These are phyloP conservation scores for Sebastes iracundus DNA, from an alignment of 2,797 vertebrate genomes.

Conservation along the genomic window DNA sequence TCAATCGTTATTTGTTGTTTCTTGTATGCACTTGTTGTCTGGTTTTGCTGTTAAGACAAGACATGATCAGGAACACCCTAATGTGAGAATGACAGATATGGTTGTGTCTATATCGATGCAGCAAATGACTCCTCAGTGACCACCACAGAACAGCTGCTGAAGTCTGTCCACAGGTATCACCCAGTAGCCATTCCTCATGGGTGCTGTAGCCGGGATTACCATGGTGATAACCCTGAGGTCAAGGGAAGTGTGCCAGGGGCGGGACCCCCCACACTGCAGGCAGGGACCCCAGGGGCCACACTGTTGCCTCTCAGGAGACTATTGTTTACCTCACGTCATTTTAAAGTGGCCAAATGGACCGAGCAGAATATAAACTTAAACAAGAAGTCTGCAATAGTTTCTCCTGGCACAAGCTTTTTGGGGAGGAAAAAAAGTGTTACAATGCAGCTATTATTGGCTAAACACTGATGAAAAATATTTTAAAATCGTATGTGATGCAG, in stretches of 20 bases:
- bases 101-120: background rate
- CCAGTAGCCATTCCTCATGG: constrained; percentile 67
- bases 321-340: constrained; percentile 62
- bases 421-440: background rate
- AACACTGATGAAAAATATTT: background rate
- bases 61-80: background rate
- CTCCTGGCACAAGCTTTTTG: background rate
- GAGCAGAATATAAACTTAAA: constrained; percentile 17
- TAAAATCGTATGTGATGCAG: background rate
- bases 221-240: constrained; percentile 82
- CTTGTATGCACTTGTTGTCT: background rate
- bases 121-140: constrained; percentile 2
- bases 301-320: constrained; percentile 56
- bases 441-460: background rate
- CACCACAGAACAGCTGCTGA: constrained; percentile 12
- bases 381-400: background rate
- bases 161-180: constrained; percentile 59
- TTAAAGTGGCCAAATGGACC: constrained; percentile 21
- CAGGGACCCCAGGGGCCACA: constrained; percentile 31
- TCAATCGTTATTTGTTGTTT: background rate
- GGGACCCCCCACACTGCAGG: constrained; percentile 76
- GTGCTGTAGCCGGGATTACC: constrained; percentile 73
- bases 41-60: background rate
- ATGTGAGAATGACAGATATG: background rate
- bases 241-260: constrained; percentile 80